A percentile compares a stretch with the other conserved stretches of the same genome.
These are phyloP conservation scores for Euclidia mi DNA, from an alignment of 2,888 invertebrate species.

Conservation along the genomic window DNA sequence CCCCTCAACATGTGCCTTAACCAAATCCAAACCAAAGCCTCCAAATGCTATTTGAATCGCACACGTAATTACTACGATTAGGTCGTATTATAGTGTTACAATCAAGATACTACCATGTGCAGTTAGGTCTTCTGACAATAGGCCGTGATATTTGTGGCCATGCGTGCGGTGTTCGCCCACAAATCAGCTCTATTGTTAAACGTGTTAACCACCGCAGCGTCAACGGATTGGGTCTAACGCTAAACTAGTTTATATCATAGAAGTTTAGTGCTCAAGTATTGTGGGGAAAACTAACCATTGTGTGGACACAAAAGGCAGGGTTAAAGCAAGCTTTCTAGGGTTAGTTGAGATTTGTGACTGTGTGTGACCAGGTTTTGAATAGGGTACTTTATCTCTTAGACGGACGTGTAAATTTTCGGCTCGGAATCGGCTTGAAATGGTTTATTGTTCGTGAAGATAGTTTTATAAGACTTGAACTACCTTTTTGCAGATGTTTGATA, in stretches of 20 bases:
- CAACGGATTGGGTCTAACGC: slow-evolving; percentile 51
- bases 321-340: not conserved
- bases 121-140: slow-evolving; percentile 45
- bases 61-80: slow-evolving; percentile 29
- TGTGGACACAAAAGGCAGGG: slow-evolving; percentile 10
- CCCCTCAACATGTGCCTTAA: too few species aligned
- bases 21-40: too few species aligned
- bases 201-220: slow-evolving; percentile 51
- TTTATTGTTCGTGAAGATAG: too few species aligned
- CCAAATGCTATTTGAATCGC: not conserved
- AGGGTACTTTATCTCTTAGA: too few species aligned
- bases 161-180: slow-evolving; percentile 50
- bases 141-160: slow-evolving; percentile 55
- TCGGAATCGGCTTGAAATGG: too few species aligned
- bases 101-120: slow-evolving; percentile 53
- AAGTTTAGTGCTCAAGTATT: slow-evolving; percentile 49
- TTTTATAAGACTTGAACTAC: too few species aligned
- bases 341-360: not conserved
- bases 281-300: slow-evolving; percentile 21
- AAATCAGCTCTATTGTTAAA: slow-evolving; percentile 61
- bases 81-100: slow-evolving; percentile 45
- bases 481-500: too few species aligned
- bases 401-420: too few species aligned
- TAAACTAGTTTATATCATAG: slow-evolving; percentile 41
- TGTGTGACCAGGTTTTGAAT: too few species aligned